Evolutionary conservation across 1,140 invertebrate species (phyloP), one percentile per base, ranked within the genome.

Genomic region (Sycophaga agraensis): DNA sequence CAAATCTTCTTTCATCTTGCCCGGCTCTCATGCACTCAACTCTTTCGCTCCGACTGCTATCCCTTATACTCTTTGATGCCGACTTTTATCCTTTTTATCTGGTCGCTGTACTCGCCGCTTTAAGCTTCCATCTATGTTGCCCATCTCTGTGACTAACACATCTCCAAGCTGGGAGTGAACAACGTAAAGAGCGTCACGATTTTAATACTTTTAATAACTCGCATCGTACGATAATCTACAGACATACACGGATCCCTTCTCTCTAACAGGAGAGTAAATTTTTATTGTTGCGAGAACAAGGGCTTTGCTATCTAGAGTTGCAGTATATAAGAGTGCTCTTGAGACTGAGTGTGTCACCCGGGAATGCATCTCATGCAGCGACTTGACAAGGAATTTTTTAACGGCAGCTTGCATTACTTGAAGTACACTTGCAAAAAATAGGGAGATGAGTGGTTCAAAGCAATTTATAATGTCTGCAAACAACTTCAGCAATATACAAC

Each of bases 171-270:
- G n/a, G n/a, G 19, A 22, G 17, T 4, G 19, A 37, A 14, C 2
- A 5, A 31, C 22, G 58, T 50, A 43, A 24, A 64, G 61, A 70
- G 72, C 72, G 70, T 73, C 67, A 68, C 76, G 70, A 78, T 79
- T 80, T 77, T 78, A 73, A 80, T 78, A 77, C 77, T 77, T 78
- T 79, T 71, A 75, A n/a, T n/a, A n/a, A 77, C 74, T 72, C 68
- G 67, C 72, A n/a, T 74, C 70, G 26, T 22, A 48, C 24, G 22
- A 70, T 77, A 77, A 79, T 79, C 77, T 70, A 73, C 75, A 78
- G n/a, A n/a, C n/a, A 50, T 6, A 31, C 28, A 31, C 28, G 28
- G 11, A n/a, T n/a, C 28, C 28, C 42, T 62, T 31, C 26, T 50
- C 21, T 22, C n/a, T 53, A 1, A 14, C 26, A 11, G 28, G 54